These are phyloP conservation scores for Botia almorhae DNA, from an alignment of 2,797 vertebrate genomes.

Conservation along the genomic window DNA sequence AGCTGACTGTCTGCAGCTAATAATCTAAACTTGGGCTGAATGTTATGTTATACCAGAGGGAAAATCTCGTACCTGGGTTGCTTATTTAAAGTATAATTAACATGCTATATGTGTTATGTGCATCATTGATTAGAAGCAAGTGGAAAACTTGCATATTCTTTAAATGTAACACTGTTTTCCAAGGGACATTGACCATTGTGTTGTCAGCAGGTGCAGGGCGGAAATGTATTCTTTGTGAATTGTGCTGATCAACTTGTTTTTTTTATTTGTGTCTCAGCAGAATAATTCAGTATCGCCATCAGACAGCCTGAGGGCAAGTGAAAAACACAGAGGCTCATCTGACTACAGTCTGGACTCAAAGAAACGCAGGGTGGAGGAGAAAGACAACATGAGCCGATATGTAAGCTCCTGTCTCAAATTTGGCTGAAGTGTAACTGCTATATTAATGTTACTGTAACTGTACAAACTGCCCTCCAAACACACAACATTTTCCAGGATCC, in stretches of 20 bases:
- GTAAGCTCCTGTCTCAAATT: conserved; percentile 76
- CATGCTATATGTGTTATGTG: neutral
- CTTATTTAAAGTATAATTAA: conserved; percentile 1
- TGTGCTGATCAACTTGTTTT: conserved; percentile 11
- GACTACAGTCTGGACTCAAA: conserved; percentile 92
- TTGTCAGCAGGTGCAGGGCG: neutral
- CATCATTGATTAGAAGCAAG: neutral
- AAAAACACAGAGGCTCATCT: conserved; percentile 90
- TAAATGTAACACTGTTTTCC: conserved; percentile 3
- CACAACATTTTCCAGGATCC: neutral
- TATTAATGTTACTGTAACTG: neutral
- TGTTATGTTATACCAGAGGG: neutral
- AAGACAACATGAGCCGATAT: conserved; percentile 94
- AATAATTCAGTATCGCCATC: conserved; percentile 95
- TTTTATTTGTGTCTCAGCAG: conserved; percentile 66
- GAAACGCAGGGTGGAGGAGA: conserved; percentile 94
- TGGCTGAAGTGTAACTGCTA: neutral
- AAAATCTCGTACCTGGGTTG: neutral
- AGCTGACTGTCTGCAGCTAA: conserved; percentile 33
- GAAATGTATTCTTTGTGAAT: conserved; percentile 17
- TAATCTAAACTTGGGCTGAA: neutral
- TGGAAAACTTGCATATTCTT: neutral
- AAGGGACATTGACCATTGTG: neutral
- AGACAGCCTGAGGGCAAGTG: conserved; percentile 89
- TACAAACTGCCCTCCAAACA: neutral